Base-by-base conservation (phyloP, 2,797 vertebrate genomes). In the Poecilia wingei region DNA sequence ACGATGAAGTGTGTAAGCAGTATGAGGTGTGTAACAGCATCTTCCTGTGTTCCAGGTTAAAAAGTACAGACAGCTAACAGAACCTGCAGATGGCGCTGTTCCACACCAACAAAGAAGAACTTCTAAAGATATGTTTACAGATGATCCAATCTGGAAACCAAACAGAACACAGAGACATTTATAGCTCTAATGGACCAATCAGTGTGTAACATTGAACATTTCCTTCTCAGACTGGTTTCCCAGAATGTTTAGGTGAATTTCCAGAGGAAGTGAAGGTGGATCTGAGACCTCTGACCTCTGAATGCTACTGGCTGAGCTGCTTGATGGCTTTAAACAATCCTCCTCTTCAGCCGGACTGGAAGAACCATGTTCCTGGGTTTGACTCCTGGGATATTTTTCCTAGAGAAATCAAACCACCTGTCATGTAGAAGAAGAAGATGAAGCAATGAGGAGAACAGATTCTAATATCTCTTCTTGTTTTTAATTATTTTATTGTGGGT, bases 271-370 rank as follows among this genome's bases (percentile, higher is more conserved):
- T 28, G n/a, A 46, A 7, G 43, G 43, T 0, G n/a, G 14, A 25
- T 12, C 68, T 70, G 10, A n/a, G 68, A 70, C 20, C 13, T 70
- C 68, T 45, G 39, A 25, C 41, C 64, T 68, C 64, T 68, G 64
- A 68, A 68, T 68, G 64, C 64, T 41, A 68, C 36, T 68, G 64
- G 64, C 20, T 68, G 64, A 18, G 64, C 33, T 68, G 64, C 36
- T 68, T 68, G 64, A 68, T 68, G 36, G 64, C 64, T 68, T 4
- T 68, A 68, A 68, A 43, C 18, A 36, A 49, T 49, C 47, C 47
- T 49, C 47, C 47, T 51, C 18, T 51, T 51, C 49, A 51, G 20
- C 49, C 49, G 2, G 49, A 51, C 49, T 51, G 49, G 49, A 3
- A 7, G 49, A 20, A 66, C 61, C 61, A 66, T 18, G 28, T 33